phyloP scores from a whole-genome alignment of 2,888 invertebrate species.

The Nyleta sp. region DNA sequence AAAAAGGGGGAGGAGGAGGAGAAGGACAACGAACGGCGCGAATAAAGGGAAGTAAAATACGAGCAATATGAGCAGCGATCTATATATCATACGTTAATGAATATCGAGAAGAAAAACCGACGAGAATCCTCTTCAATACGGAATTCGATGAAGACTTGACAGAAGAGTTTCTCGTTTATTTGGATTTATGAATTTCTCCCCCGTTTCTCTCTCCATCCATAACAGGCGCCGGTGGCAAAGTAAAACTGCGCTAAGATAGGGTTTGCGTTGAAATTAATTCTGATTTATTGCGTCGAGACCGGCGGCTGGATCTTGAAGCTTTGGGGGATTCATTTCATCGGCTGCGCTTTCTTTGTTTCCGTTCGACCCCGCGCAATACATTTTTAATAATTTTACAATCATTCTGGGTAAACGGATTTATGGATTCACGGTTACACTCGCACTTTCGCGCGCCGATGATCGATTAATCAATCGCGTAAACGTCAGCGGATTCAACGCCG shows the following conservation, averaged over 20 bases:
- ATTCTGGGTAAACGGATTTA: neutral
- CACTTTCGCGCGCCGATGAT: neutral
- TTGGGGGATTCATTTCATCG: conserved; percentile 56
- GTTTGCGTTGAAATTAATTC: conserved; percentile 76
- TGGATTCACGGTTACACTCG: neutral
- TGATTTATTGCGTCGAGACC: conserved; percentile 73
- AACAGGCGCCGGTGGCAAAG: conserved; percentile 63
- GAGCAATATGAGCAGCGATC: conserved; percentile 50
- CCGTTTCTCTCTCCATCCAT: conserved; percentile 57
- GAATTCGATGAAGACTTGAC: conserved; percentile 65
- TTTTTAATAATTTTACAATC: neutral
- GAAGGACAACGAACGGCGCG: conserved; percentile 15
- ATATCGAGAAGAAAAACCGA: conserved; percentile 63
- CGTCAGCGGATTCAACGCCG: neutral
- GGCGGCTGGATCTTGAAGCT: conserved; percentile 59
- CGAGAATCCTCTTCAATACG: conserved; percentile 59
- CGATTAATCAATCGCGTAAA: conserved; percentile 3
- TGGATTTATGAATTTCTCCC: conserved; percentile 76
- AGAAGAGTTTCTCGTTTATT: conserved; percentile 71
- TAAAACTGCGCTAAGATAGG: conserved; percentile 72
- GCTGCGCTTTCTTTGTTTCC: conserved; percentile 31
- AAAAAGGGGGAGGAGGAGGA: neutral
- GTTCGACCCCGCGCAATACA: neutral
- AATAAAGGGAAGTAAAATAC: conserved; percentile 49
- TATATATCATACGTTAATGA: conserved; percentile 65